A percentile compares a stretch with the other conserved stretches of the same genome.
These are phyloP conservation scores for Rhinichthys osculus DNA, from an alignment of 2,797 vertebrate species.

Conservation along the genomic window DNA sequence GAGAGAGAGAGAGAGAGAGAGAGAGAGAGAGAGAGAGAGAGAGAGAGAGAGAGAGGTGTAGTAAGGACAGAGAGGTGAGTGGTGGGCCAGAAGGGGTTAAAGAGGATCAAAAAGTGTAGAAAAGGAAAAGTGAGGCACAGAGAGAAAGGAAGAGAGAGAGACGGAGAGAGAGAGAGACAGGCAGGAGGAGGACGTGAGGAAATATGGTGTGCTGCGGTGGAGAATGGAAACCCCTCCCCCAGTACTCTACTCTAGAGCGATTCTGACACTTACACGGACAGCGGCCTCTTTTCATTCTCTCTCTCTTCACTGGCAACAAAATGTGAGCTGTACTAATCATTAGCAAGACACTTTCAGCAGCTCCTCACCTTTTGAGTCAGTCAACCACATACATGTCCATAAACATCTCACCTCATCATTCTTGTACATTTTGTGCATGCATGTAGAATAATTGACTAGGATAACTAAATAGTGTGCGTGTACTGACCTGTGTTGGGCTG, in stretches of 20 bases:
- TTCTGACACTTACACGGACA: constrained; percentile 36
- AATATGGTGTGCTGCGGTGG: constrained; percentile 29
- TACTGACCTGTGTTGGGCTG: constrained; percentile 78
- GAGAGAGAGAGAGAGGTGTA: too few relatives aligned
- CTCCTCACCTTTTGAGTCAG: constrained; percentile 10
- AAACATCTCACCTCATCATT: constrained; percentile 32
- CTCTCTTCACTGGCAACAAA: constrained; percentile 47
- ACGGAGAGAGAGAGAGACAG: neutral
- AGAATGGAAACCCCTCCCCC: constrained; percentile 47
- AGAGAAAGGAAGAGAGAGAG: neutral
- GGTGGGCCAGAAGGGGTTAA: constrained; percentile 17
- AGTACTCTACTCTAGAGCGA: constrained; percentile 19
- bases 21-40: too few relatives aligned
- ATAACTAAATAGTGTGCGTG: neutral
- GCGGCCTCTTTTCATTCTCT: constrained; percentile 57
- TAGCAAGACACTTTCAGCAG: constrained; percentile 30
- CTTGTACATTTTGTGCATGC: constrained; percentile 20
- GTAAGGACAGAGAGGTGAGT: neutral
- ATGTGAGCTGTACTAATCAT: constrained; percentile 54
- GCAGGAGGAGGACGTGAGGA: constrained; percentile 21
- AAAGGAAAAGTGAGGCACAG: neutral
- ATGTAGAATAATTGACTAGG: constrained; percentile 19
- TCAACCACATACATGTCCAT: constrained; percentile 18
- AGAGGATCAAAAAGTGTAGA: constrained; percentile 22
- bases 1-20: too few relatives aligned